Evolutionary conservation across 1,140 invertebrate genomes (phyloP), one percentile per base, ranked within the genome.

Genomic region (Triops cancriformis): DNA sequence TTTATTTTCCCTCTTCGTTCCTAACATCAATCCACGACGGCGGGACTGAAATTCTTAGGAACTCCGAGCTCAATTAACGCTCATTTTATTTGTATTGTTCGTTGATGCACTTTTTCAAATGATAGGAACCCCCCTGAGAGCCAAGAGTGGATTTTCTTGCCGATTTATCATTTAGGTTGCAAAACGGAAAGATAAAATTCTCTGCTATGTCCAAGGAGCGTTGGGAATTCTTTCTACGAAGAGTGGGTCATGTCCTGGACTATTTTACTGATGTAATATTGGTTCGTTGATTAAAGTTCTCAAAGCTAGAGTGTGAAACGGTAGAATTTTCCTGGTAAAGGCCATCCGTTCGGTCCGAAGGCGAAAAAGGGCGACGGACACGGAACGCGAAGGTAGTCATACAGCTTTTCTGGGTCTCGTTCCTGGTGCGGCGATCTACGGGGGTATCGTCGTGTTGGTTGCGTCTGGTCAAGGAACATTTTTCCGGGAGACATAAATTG

Each of bases 401-500:
- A 64, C 51, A 18, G 51, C 51, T 64, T 64, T 45, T 64, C 51
- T 64, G 14, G 51, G 51, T 64, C 18, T 64, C n/a, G 51, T 64
- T 64, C 18, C 10, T 23, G 51, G 14, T 64, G 14, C 51, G 51
- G 51, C n/a, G 51, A 64, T 64, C 51, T 64, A 64, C 51, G 51
- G 51, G 51, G 51, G 51, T 64, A 64, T 64, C 51, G 51, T 64
- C 51, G 23, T 64, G 51, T 64, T 23, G 51, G 51, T 14, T 64
- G 51, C 18, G 51, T 18, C 51, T 64, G 51, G 51, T 64, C 51
- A 64, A 23, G 18, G 51, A 64, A 64, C 9, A 64, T 23, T 64
- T 64, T 64, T 64, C 51, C 51, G 51, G 51, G 51, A 64, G 51
- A 64, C 51, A 64, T 64, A 64, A 64, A 64, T 64, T 64, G 51